A percentile compares a stretch with the other conserved stretches of the same genome.
Conservation (phyloP, 2,888 invertebrate species). For the Slavum lentiscoides region DNA sequence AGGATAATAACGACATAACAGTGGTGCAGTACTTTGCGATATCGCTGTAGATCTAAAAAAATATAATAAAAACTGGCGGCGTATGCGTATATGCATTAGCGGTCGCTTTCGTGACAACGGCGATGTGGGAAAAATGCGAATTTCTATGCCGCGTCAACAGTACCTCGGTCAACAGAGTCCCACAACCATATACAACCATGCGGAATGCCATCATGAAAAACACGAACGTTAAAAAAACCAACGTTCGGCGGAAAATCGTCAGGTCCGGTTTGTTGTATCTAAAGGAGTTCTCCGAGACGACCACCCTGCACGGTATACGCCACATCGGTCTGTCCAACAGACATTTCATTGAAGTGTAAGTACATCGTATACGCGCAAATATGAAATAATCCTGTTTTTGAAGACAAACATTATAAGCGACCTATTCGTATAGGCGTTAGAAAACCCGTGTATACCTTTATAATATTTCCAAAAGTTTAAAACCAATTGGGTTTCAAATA, state of each 20-base stretch:
- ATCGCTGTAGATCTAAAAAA: conserved; percentile 41
- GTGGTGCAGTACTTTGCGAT: conserved; percentile 31
- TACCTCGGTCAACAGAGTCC: too few relatives aligned
- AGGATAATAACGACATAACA: conserved; percentile 41
- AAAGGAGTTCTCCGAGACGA: conserved; percentile 61
- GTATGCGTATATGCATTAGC: conserved; percentile 40
- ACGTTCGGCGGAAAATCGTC: conserved; percentile 6
- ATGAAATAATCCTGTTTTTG: too few relatives aligned
- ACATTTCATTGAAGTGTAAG: conserved; percentile 64
- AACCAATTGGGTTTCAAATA: background rate
- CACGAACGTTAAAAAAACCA: background rate
- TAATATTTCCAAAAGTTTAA: too few relatives aligned
- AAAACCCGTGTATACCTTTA: too few relatives aligned
- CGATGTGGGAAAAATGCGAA: conserved; percentile 51
- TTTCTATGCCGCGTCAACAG: background rate
- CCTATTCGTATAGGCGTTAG: too few relatives aligned
- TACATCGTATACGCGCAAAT: conserved; percentile 4
- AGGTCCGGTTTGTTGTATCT: conserved; percentile 52
- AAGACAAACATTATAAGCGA: too few relatives aligned
- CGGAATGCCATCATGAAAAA: background rate
- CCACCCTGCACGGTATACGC: conserved; percentile 63
- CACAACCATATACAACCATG: conserved; percentile 12
- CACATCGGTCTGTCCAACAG: conserved; percentile 61
- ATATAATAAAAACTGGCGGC: conserved; percentile 37
- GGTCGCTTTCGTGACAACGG: conserved; percentile 46